Percentiles rank a stretch among this genome's conserved stretches.
These are phyloP conservation scores for Oscheius sp. DNA, from an alignment of 2,888 invertebrate species.

Conservation along the genomic window DNA sequence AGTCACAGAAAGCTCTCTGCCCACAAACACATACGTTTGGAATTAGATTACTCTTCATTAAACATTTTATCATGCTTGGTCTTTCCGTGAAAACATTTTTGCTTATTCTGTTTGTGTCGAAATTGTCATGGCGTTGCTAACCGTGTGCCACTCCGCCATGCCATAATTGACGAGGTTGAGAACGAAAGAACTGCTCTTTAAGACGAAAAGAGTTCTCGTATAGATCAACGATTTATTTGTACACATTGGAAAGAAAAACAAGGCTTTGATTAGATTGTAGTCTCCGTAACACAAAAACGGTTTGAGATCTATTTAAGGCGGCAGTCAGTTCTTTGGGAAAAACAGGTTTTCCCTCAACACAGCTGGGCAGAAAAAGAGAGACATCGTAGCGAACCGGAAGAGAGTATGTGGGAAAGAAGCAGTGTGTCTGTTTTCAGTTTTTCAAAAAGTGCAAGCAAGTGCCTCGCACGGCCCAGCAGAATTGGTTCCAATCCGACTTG, in stretches of 20 bases:
- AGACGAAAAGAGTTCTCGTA: not conserved
- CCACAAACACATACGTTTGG: too few relatives aligned
- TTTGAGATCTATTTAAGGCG: slow-evolving; percentile 26
- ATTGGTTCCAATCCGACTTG: slow-evolving; percentile 62
- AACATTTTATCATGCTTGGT: too few relatives aligned
- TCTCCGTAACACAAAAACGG: slow-evolving; percentile 28
- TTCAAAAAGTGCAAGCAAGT: slow-evolving; percentile 59
- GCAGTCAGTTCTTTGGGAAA: slow-evolving; percentile 7
- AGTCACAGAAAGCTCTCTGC: too few relatives aligned
- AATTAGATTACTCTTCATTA: too few relatives aligned
- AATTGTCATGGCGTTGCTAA: slow-evolving; percentile 20
- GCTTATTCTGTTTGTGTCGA: not conserved
- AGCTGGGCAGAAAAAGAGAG: slow-evolving; percentile 2
- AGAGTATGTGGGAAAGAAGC: not conserved
- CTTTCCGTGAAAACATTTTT: too few relatives aligned
- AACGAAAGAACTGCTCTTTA: not conserved
- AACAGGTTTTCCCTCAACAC: slow-evolving; percentile 32
- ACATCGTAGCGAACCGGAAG: slow-evolving; percentile 25
- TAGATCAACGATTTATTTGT: slow-evolving; percentile 16
- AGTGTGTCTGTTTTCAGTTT: slow-evolving; percentile 7
- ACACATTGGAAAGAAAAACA: slow-evolving; percentile 11
- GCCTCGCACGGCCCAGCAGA: slow-evolving; percentile 63
- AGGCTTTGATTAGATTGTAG: slow-evolving; percentile 17
- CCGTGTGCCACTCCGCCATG: not conserved
- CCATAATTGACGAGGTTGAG: not conserved